Evolutionary conservation across 2,113 vertebrate species (phyloP), one percentile per base, ranked within the genome.

Genomic region (Trematomus loennbergii): DNA sequence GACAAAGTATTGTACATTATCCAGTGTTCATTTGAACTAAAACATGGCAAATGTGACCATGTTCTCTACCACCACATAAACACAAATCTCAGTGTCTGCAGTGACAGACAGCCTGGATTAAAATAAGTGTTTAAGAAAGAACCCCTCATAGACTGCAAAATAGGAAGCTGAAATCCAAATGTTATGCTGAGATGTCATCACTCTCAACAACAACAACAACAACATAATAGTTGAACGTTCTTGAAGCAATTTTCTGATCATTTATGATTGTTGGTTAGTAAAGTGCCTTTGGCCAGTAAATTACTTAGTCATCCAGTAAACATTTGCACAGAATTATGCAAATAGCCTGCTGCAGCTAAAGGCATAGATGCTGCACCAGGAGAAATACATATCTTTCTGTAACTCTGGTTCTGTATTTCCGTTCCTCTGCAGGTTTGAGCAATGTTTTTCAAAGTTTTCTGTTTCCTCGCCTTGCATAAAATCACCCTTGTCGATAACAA

Each of bases 311-410:
- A 33, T 18, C 52, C 11, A 2, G 64, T 82, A 40, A 72, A 76
- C 52, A 83, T 59, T 79, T 79, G 61, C 46, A 68, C 22, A 64
- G 33, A 50, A 36, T 33, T 79, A 54, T 54, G 46, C 36, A 73
- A 78, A 70, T 61, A 61, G 2, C 45, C 18, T 49, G 16, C 29
- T 54, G 43, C 50, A 71, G 62, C 45, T n/a, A 1, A 57, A 52
- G 25, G 11, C 29, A 25, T 52, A 68, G 63, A 22, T 67, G 50
- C 9, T 40, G n/a, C 81, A 49, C 11, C 29, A 16, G 52, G 3
- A 45, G 1, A 58, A 33, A 33, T 53, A 40, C 36, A 40, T 29
- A 29, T 29, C 3, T 71, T 67, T 12, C 43, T 33, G 4, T 13
- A 13, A 17, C 20, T 8, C 6, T 33, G 12, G 10, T 18, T 33